A percentile compares a stretch with the other conserved stretches of the same genome.
phyloP scores from a whole-genome alignment of 2,113 vertebrate genomes.

The Choloepus hoffmanni region DNA sequence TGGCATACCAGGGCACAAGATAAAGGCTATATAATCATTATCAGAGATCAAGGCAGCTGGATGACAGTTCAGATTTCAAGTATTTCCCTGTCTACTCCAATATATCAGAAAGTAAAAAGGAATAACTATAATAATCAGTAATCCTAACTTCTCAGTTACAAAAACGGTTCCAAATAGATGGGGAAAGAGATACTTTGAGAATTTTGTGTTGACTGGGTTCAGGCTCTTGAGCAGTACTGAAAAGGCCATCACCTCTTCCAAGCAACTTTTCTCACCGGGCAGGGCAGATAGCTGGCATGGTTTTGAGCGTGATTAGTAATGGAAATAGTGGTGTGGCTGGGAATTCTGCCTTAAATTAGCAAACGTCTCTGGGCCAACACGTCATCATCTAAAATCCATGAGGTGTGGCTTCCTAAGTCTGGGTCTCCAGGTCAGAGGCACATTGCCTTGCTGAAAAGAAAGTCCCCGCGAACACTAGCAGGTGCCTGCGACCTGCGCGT shows the following conservation, averaged over 20 bases:
- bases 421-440: not conserved
- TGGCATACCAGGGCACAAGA: no score
- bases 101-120: no score
- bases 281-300: not conserved
- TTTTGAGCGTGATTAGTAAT: no score
- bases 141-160: no score
- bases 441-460: not conserved
- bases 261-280: not conserved
- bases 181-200: not conserved
- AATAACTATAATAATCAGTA: no score
- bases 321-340: not conserved
- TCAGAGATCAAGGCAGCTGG: no score
- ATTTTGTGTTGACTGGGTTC: not conserved
- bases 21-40: no score
- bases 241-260: not conserved
- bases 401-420: not conserved
- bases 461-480: not conserved
- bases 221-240: not conserved
- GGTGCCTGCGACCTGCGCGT: not conserved
- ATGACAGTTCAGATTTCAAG: no score
- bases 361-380: not conserved
- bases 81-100: no score
- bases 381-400: not conserved
- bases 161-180: not conserved
- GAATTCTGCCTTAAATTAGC: not conserved